Base-by-base conservation (phyloP, 1,140 invertebrate species). In the Leptinotarsa defecta region DNA sequence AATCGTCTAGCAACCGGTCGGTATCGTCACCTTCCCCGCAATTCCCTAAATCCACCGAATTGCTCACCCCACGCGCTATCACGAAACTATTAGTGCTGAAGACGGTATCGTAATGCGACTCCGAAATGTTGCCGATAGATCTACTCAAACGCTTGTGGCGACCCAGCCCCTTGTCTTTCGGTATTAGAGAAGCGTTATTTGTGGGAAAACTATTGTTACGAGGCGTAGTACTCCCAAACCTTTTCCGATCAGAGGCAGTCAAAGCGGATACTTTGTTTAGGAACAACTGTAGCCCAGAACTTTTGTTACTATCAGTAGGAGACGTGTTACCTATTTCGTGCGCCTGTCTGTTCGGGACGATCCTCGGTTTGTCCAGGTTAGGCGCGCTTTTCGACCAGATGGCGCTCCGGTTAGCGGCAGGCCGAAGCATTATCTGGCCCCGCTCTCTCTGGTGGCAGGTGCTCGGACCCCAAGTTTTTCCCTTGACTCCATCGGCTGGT, bases 401-500 rank as follows among this genome's bases (percentile, higher is more conserved):
- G 24, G 81, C 74, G 15, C 82, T 80, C 63, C 85, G 80, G 81
- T 86, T 85, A 68, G 86, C 82, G 22, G 83, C 85, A 13, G 87
- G 86, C 22, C 83, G 69, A 73, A 83, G 73, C 74, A 88, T 85
- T 79, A 91, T 86, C 81, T 95, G 91, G 81, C 93, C 92, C 76
- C 95, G 91, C 84, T 97, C 95, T 74, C 94, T 93, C 87, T 97
- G 94, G 86, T 96, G 94, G 49, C 93, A 91, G 67, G 95, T 96
- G 80, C 95, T 97, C 77, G 96, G 96, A 77, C 97, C 96, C 96
- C 97, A 98, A 24, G 97, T 98, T 89, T 98, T 97, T 85, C 96
- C 96, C 88, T 98, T 98, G 78, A 95, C 94, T 84, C 95, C 96
- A 87, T 96, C 96, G 65, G 94, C 92, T 71, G 95, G 94, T 87